phyloP scores from a whole-genome alignment of 2,113 vertebrate species.

The Brevimyrus niger region DNA sequence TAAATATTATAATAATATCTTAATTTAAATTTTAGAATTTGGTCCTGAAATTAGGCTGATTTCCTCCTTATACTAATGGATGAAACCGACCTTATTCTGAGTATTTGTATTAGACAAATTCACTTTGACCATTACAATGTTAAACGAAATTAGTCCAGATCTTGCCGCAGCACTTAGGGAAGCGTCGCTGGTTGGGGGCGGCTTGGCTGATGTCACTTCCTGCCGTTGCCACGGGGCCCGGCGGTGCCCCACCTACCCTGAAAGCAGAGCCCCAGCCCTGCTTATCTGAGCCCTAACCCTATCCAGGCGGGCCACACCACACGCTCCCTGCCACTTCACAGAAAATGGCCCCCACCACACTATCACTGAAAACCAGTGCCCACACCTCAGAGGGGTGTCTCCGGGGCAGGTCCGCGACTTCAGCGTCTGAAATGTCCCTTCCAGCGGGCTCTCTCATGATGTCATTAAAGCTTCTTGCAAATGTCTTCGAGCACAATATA shows the following conservation, averaged over 20 bases:
- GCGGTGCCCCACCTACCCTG: not conserved
- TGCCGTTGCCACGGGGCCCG: not conserved
- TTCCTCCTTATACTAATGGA: not conserved
- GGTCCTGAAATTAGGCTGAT: not conserved
- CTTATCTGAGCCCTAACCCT: constrained; percentile 15
- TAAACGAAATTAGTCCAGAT: not conserved
- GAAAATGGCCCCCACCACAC: not conserved
- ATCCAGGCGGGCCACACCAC: not conserved
- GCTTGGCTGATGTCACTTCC: not conserved
- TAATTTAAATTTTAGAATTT: not conserved
- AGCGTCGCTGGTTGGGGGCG: not conserved
- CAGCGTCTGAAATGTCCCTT: not conserved
- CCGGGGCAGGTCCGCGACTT: constrained; percentile 15
- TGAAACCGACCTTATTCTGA: not conserved
- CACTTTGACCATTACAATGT: not conserved
- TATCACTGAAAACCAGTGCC: not conserved
- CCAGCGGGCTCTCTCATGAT: not conserved
- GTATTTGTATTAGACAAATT: not conserved
- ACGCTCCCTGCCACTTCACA: constrained; percentile 4
- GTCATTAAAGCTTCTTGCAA: not conserved
- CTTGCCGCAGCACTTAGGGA: not conserved
- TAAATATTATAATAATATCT: too few relatives aligned
- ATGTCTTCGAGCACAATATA: not conserved
- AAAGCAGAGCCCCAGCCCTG: not conserved
- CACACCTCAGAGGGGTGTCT: not conserved